A percentile compares a stretch with the other conserved stretches of the same genome.
These are phyloP conservation scores for Entomobrya proxima DNA, from an alignment of 2,888 invertebrate genomes.

Conservation along the genomic window DNA sequence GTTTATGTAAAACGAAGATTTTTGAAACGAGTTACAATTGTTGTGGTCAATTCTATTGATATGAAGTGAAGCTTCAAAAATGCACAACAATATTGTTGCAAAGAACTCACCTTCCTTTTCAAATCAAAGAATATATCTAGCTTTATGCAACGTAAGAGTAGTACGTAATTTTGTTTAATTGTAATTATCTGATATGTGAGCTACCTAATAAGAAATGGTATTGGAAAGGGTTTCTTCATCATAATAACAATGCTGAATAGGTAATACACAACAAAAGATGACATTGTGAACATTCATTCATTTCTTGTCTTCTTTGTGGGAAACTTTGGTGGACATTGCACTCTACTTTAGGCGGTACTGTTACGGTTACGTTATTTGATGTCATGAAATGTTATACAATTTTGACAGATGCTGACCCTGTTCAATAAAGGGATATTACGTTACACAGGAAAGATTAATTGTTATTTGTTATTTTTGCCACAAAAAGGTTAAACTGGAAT, in stretches of 20 bases:
- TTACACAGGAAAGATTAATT: slow-evolving; percentile 32
- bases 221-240: slow-evolving; percentile 32
- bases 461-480: neutral
- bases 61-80: slow-evolving; percentile 27
- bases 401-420: slow-evolving; percentile 55
- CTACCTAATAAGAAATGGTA: neutral
- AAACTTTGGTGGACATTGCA: slow-evolving; percentile 2
- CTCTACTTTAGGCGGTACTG: neutral
- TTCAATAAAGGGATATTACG: neutral
- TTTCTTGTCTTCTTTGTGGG: neutral
- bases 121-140: slow-evolving; percentile 12
- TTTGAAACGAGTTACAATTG: neutral
- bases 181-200: no score
- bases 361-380: slow-evolving; percentile 43
- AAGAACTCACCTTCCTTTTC: neutral
- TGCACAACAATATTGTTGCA: neutral
- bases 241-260: neutral
- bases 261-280: slow-evolving; percentile 49
- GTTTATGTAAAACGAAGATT: no score
- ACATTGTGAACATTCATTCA: slow-evolving; percentile 45
- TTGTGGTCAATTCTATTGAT: neutral
- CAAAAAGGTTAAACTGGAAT: no score
- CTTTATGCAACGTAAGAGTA: neutral
- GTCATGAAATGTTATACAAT: slow-evolving; percentile 41
- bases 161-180: neutral